These are phyloP conservation scores for Oxyura jamaicensis DNA, from an alignment of 2,113 vertebrate species.

Conservation along the genomic window DNA sequence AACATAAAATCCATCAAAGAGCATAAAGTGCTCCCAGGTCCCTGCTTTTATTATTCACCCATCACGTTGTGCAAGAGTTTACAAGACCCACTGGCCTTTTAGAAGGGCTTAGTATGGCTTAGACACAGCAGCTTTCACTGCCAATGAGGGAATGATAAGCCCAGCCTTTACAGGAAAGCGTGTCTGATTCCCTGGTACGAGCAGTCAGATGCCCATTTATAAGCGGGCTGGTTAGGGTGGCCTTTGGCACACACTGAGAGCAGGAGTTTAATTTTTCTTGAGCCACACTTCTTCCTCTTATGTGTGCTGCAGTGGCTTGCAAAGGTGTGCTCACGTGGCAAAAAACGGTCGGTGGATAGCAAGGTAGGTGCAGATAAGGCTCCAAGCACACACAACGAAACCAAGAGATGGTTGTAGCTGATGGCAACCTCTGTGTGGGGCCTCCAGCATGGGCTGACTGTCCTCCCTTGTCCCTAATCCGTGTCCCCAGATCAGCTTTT, in stretches of 20 bases:
- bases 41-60: background rate
- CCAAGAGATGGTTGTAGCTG: background rate
- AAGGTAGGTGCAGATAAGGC: background rate
- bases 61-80: background rate
- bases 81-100: background rate
- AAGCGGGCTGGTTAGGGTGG: background rate
- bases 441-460: background rate
- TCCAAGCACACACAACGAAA: rapidly evolving
- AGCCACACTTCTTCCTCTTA: background rate
- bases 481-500: background rate
- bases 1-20: background rate
- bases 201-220: background rate
- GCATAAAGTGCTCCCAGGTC: background rate
- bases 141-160: rapidly evolving
- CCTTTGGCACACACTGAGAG: background rate
- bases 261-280: background rate
- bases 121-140: background rate
- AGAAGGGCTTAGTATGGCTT: background rate
- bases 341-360: background rate
- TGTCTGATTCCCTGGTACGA: background rate
- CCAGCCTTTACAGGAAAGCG: no score
- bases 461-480: background rate
- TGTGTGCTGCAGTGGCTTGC: background rate
- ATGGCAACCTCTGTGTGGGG: rapidly evolving
- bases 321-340: background rate